phyloP scores from a whole-genome alignment of 2,888 invertebrate species.

The Graphium colonna region DNA sequence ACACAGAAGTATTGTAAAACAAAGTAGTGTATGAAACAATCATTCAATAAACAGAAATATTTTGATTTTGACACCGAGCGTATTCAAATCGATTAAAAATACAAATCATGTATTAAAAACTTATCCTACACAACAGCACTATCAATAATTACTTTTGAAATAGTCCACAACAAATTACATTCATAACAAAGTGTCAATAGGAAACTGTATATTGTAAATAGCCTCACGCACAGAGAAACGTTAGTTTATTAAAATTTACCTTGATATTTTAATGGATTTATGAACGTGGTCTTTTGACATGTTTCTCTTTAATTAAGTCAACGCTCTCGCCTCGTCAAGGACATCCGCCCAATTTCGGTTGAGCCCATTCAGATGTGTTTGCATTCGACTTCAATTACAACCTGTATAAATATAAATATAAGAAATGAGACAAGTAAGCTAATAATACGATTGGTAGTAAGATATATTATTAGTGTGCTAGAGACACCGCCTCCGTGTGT shows the following conservation, averaged over 20 bases:
- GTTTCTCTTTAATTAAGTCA: slow-evolving; percentile 16
- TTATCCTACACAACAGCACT: no score
- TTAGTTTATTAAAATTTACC: slow-evolving; percentile 16
- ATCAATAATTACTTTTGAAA: slow-evolving; percentile 10
- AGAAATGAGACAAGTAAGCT: no score
- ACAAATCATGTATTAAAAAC: no score
- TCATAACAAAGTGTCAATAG: slow-evolving; percentile 7
- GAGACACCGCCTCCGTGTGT: no score
- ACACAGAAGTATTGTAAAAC: neutral
- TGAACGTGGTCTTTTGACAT: slow-evolving; percentile 9
- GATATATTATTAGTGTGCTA: no score
- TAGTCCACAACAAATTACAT: slow-evolving; percentile 5
- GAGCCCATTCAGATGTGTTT: neutral
- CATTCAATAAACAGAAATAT: no score
- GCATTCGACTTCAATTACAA: neutral
- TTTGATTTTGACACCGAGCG: no score
- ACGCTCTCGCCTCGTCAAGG: slow-evolving; percentile 16
- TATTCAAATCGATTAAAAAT: no score
- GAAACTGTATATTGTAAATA: slow-evolving; percentile 7
- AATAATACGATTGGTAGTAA: no score
- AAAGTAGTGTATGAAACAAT: no score
- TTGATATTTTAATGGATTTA: slow-evolving; percentile 18
- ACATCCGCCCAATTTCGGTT: neutral
- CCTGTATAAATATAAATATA: neutral
- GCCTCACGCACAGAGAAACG: slow-evolving; percentile 12